Conservation (phyloP, 2,113 vertebrate genomes). For the Cnemophilus loriae region DNA sequence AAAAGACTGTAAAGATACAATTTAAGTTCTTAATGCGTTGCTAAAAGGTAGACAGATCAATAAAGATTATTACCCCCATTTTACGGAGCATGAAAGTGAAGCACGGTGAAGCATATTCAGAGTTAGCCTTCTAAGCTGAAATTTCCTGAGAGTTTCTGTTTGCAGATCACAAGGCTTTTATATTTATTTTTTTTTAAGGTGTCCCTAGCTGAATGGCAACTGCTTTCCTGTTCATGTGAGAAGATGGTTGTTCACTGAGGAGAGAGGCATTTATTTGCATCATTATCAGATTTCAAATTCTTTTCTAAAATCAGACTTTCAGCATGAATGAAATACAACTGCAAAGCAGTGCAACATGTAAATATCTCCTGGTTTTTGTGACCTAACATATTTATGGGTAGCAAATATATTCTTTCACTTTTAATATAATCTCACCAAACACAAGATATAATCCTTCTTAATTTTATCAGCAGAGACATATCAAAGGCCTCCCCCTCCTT, state of each 20-base stretch:
- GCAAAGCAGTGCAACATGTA: neutral
- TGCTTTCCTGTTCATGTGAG: neutral
- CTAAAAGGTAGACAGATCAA: conserved; percentile 15
- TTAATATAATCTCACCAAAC: neutral
- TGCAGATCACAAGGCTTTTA: neutral
- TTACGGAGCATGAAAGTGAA: neutral
- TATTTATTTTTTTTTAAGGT: neutral
- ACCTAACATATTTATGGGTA: neutral
- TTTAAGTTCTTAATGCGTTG: conserved; percentile 11
- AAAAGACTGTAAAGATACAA: neutral
- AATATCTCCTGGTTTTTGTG: neutral
- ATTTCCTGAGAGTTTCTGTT: neutral
- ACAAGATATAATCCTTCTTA: neutral
- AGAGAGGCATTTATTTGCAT: neutral
- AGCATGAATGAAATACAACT: neutral
- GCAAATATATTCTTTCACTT: neutral
- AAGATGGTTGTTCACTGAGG: neutral
- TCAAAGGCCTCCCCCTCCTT: neutral
- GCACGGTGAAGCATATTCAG: neutral
- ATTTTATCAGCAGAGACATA: conserved; percentile 5
- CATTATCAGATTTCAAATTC: neutral
- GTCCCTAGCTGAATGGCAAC: neutral
- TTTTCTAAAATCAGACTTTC: neutral
- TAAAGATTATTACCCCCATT: neutral
- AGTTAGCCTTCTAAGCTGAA: neutral